phyloP scores from a whole-genome alignment of 2,888 invertebrate genomes.

The Drosophila paucipuncta region DNA sequence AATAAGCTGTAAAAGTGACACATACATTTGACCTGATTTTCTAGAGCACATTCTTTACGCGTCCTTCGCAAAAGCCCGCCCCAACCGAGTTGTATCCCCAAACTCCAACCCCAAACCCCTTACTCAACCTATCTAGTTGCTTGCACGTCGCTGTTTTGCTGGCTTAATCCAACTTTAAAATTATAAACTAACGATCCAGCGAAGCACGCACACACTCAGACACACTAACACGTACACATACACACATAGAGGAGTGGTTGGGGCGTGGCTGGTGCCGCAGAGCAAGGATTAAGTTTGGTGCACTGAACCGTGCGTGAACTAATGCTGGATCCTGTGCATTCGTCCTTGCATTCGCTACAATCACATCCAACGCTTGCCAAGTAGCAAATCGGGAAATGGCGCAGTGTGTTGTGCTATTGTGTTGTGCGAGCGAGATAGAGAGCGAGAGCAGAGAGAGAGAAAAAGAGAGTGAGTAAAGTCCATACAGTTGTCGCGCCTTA shows the following conservation, averaged over 20 bases:
- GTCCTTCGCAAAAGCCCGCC: constrained; percentile 11
- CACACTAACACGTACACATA: constrained; percentile 10
- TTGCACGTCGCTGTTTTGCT: constrained; percentile 40
- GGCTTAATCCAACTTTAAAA: constrained; percentile 81
- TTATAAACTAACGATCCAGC: constrained; percentile 81
- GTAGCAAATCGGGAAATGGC: constrained; percentile 54
- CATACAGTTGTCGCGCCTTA: constrained; percentile 67
- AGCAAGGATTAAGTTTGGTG: constrained; percentile 79
- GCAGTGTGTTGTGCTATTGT: constrained; percentile 28
- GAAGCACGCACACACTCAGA: constrained; percentile 51
- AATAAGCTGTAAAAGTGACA: constrained; percentile 82
- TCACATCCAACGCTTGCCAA: constrained; percentile 67
- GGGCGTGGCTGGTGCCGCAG: constrained; percentile 48
- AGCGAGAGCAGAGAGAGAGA: neutral
- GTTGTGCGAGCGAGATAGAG: neutral
- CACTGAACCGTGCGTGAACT: constrained; percentile 78
- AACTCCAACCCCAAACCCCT: neutral
- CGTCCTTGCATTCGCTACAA: constrained; percentile 77
- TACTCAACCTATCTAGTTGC: constrained; percentile 6
- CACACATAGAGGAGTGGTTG: constrained; percentile 1
- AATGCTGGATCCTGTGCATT: constrained; percentile 76
- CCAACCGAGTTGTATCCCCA: neutral
- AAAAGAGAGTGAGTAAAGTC: constrained; percentile 39
- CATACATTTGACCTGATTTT: constrained; percentile 80
- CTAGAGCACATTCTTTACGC: constrained; percentile 64